These are phyloP conservation scores for Tragelaphus scriptus DNA, from an alignment of 2,113 vertebrate genomes.

Conservation along the genomic window DNA sequence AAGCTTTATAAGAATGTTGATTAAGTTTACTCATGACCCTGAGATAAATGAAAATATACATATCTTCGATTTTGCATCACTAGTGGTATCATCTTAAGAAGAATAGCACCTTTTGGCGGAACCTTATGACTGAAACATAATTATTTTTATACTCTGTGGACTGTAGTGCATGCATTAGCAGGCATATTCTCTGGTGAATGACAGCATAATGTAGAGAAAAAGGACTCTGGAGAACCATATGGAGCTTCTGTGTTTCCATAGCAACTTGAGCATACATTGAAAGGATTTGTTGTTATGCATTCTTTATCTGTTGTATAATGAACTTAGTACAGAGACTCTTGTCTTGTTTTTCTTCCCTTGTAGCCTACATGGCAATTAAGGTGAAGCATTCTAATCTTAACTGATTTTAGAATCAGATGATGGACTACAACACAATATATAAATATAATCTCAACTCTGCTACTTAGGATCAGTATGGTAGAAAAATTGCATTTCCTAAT, in stretches of 20 bases:
- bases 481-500: constrained; percentile 4
- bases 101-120: constrained; percentile 1
- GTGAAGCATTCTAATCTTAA: neutral
- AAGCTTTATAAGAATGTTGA: neutral
- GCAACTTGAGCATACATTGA: constrained; percentile 52
- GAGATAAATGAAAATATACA: neutral
- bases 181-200: constrained; percentile 42
- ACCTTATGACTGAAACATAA: neutral
- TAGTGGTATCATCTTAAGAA: neutral
- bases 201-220: constrained; percentile 26
- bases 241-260: constrained; percentile 47
- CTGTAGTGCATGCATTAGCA: constrained; percentile 34
- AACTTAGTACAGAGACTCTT: neutral
- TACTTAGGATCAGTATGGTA: neutral
- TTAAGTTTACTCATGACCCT: neutral
- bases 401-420: neutral
- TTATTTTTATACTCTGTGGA: constrained; percentile 47
- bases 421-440: neutral
- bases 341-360: neutral
- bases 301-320: neutral
- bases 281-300: constrained; percentile 37
- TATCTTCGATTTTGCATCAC: neutral
- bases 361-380: neutral
- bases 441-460: neutral
- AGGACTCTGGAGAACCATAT: constrained; percentile 46